Conservation (phyloP, 2,797 vertebrate genomes). For the Lithobates sylvaticus region DNA sequence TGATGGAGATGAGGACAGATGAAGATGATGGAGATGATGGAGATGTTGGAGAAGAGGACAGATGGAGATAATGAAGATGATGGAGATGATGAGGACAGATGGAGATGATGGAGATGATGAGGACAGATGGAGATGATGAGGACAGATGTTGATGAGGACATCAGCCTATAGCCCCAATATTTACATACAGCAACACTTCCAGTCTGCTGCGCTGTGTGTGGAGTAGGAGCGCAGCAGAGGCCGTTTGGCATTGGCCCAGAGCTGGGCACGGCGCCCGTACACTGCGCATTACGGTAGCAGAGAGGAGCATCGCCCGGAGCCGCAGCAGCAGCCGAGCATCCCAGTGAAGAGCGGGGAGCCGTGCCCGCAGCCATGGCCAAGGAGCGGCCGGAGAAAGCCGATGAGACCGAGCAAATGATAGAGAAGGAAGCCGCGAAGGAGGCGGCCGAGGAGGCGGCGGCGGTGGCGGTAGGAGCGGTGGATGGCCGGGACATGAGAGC, state of each 20-base stretch:
- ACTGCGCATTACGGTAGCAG: constrained; percentile 73
- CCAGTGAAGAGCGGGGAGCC: constrained; percentile 36
- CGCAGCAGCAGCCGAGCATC: constrained; percentile 62
- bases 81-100: too few species aligned
- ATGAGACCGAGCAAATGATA: constrained; percentile 96
- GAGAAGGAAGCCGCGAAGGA: constrained; percentile 81
- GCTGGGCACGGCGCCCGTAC: constrained; percentile 65
- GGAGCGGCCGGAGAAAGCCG: constrained; percentile 87
- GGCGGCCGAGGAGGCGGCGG: constrained; percentile 65
- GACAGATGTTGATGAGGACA: too few species aligned
- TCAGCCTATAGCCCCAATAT: not conserved
- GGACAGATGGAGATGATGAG: too few species aligned
- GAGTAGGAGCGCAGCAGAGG: constrained; percentile 38
- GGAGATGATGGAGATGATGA: too few species aligned
- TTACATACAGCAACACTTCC: not conserved
- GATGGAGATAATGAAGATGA: too few species aligned
- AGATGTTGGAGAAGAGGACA: too few species aligned
- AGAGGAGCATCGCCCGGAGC: constrained; percentile 54
- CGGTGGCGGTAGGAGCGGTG: constrained; percentile 50
- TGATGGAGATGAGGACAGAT: too few species aligned
- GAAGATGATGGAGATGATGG: too few species aligned
- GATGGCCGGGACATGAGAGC: constrained; percentile 91
- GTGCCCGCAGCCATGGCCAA: constrained; percentile 83
- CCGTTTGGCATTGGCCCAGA: constrained; percentile 2
- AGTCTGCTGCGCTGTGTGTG: constrained; percentile 7